Conservation (phyloP, 1,140 invertebrate genomes). For the Elymnias hypermnestra region DNA sequence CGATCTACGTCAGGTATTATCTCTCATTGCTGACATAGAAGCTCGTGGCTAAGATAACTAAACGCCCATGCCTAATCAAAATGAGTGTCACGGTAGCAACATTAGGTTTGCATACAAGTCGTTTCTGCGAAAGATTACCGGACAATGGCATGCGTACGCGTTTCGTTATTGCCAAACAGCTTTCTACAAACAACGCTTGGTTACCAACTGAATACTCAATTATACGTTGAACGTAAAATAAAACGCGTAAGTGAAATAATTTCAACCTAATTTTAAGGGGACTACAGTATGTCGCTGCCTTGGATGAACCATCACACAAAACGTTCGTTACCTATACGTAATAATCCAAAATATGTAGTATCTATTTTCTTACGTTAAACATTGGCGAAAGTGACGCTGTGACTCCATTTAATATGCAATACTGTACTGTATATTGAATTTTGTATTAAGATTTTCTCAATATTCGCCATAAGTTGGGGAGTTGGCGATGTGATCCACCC, state of each 20-base stretch:
- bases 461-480: too few species aligned
- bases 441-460: too few species aligned
- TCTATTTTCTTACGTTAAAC: too few species aligned
- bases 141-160: conserved; percentile 61
- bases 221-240: not conserved
- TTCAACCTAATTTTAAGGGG: not conserved
- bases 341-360: too few species aligned
- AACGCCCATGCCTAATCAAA: conserved; percentile 19
- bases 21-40: not conserved
- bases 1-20: not conserved
- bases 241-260: not conserved
- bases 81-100: conserved; percentile 48
- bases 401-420: too few species aligned
- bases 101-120: conserved; percentile 56
- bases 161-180: conserved; percentile 69
- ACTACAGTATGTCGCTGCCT: too few species aligned
- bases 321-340: too few species aligned
- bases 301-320: too few species aligned
- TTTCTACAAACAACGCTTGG: conserved; percentile 63
- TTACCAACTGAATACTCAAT: conserved; percentile 56
- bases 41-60: conserved; percentile 5
- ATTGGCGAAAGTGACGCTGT: too few species aligned
- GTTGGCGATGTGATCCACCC: too few species aligned
- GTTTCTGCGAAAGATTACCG: conserved; percentile 73
- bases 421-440: too few species aligned